Evolutionary conservation across 2,797 vertebrate genomes (phyloP), one percentile per base, ranked within the genome.

Genomic region (Enteromius argenteus): DNA sequence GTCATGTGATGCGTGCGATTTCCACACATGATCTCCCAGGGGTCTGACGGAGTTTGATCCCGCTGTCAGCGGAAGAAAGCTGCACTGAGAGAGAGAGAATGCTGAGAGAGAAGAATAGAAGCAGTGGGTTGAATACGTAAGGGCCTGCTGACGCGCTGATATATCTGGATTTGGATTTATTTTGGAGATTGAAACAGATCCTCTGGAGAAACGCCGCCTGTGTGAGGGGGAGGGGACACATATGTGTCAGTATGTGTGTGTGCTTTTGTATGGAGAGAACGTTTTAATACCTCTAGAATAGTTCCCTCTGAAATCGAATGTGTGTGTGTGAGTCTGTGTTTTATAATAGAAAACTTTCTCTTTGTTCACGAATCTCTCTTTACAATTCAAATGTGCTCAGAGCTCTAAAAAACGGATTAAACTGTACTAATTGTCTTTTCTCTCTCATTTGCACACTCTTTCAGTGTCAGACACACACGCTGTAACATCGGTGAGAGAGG

Each of bases 151-250:
- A 87, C 84, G 80, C 35, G 76, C 80, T 86, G 79, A 87, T 87
- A 85, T 89, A 87, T 86, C 79, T 87, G 88, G 84, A 85, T 89
- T 89, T 82, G 76, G 86, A 87, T 89, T 87, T 85, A 87, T 85
- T 87, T 87, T 85, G 71, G 80, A 89, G 86, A 87, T 87, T 85
- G 88, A 86, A 86, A 84, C 76, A 51, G 56, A 83, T 81, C 86
- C 88, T 72, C 80, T n/a, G 42, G 83, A 79, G 88, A 87, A 85
- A 87, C 86, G 82, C 85, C 42, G 39, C 76, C 66, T 75, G 81
- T 81, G 79, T 69, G 80, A 60, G 86, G 35, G 83, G 72, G 56
- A 64, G 23, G 62, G 49, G 15, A 44, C 46, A 56, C 51, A 46
- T 87, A 68, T 86, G 79, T 79, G 80, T 72, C 51, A 46, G 69